phyloP scores from a whole-genome alignment of 2,113 vertebrate species.

The Xiphophorus hellerii region DNA sequence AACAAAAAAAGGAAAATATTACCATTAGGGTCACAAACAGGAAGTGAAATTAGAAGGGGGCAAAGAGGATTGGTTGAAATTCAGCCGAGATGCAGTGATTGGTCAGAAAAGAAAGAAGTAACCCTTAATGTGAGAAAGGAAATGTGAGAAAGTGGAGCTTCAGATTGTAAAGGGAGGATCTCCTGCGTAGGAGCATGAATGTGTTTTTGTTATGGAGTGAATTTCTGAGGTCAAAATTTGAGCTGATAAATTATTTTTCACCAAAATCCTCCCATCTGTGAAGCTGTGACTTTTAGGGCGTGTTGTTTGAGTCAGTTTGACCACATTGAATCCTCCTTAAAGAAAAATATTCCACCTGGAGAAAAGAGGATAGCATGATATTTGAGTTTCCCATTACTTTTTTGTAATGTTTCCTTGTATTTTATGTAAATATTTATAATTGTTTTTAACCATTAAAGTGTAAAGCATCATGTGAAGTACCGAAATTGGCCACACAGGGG shows the following conservation, averaged over 20 bases:
- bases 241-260: constrained; percentile 18
- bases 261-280: constrained; percentile 11
- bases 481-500: constrained; percentile 29
- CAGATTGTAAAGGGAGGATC: constrained; percentile 12
- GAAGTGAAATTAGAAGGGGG: too few species aligned
- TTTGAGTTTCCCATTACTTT: background rate
- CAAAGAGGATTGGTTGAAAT: too few species aligned
- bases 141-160: constrained; percentile 31
- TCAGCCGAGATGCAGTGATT: too few species aligned
- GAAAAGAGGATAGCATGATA: background rate
- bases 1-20: too few species aligned
- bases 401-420: too few species aligned
- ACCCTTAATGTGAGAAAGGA: background rate
- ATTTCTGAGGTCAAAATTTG: constrained; percentile 21
- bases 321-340: background rate
- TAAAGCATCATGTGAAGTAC: constrained; percentile 11
- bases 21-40: too few species aligned
- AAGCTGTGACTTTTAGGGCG: constrained; percentile 7
- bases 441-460: background rate
- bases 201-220: background rate
- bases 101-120: too few species aligned
- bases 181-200: background rate
- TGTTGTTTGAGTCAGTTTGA: constrained; percentile 19
- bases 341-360: background rate
- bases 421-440: too few species aligned